Conservation (phyloP, 2,888 invertebrate species). For the Callosobruchus maculatus region DNA sequence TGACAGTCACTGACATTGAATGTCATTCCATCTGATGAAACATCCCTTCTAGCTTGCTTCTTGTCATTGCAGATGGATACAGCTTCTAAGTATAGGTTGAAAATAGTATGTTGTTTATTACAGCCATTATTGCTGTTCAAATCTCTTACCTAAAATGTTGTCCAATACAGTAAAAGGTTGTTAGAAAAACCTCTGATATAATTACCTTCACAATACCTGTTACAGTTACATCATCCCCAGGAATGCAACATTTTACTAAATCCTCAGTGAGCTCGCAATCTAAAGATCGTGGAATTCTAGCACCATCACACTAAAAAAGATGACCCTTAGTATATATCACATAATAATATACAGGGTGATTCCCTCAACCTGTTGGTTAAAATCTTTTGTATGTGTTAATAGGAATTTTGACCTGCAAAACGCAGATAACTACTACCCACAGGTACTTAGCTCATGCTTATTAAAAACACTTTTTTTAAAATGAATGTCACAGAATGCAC, state of each 20-base stretch:
- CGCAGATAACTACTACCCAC: no score
- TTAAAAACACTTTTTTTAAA: no score
- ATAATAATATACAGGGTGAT: no score
- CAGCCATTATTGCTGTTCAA: conserved; percentile 49
- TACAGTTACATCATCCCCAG: conserved; percentile 84
- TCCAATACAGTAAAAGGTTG: neutral
- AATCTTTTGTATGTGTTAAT: no score
- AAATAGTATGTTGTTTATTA: conserved; percentile 59
- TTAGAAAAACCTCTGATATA: neutral
- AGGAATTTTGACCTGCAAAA: no score
- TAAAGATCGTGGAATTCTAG: conserved; percentile 71
- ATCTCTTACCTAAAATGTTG: conserved; percentile 53
- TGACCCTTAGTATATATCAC: no score
- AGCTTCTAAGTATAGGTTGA: conserved; percentile 75
- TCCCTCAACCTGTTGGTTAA: no score
- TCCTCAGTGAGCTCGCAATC: conserved; percentile 84
- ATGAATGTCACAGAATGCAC: no score
- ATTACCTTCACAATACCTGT: conserved; percentile 79
- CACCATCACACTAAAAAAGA: conserved; percentile 58
- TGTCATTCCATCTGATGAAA: conserved; percentile 51
- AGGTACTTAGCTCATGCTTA: no score
- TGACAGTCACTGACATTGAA: conserved; percentile 75
- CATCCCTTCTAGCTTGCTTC: conserved; percentile 57
- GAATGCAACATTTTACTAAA: conserved; percentile 76
- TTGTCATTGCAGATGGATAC: conserved; percentile 73